Evolutionary conservation across 2,888 invertebrate species (phyloP), one percentile per base, ranked within the genome.

Genomic region (Esperia sulphurella): DNA sequence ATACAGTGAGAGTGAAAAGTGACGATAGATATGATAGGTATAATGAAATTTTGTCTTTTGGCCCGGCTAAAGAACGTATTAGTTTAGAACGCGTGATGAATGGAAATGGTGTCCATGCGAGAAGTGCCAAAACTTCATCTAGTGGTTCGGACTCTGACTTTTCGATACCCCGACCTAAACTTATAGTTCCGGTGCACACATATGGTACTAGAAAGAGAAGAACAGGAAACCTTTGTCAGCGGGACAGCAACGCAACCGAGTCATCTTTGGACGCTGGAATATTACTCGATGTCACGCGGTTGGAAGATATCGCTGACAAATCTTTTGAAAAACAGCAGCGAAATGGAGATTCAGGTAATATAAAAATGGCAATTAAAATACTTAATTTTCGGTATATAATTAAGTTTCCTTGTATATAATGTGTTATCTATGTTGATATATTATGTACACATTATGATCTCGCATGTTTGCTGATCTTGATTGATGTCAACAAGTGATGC

Each of bases 151-250:
- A 92, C 63, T 92, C 92, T 49, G 94, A 94, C 67, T 96, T 96
- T 81, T 92, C 93, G 55, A 96, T 96, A 77, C 96, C 96, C 4
- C 90, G 96, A 64, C 96, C 96, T 31, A 94, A 96, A 69, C 91
- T 96, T 61, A 95, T 96, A 71, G 96, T 96, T 58, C 96, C 96
- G 47, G 95, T 96, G 53, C 96, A 96, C 85, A 96, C 96, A 28
- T 96, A 96, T 71, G 96, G 95, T 48, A 92, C 93, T 53, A 91
- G 95, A 57, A 94, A 94, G 68, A 90, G 96, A 54, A 91, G 95
- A 60, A 96, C 96, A 38, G 96, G 96, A 8, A 96, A 96, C 79
- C 90, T 94, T 43, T 83, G 85, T 61, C 90, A 88, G 41, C 77
- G 84, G 30, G 89, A 90, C 40, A 88, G 88, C 56, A 85, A 71